phyloP scores from a whole-genome alignment of 2,888 invertebrate genomes.

The Lordiphosa fenestrarum region DNA sequence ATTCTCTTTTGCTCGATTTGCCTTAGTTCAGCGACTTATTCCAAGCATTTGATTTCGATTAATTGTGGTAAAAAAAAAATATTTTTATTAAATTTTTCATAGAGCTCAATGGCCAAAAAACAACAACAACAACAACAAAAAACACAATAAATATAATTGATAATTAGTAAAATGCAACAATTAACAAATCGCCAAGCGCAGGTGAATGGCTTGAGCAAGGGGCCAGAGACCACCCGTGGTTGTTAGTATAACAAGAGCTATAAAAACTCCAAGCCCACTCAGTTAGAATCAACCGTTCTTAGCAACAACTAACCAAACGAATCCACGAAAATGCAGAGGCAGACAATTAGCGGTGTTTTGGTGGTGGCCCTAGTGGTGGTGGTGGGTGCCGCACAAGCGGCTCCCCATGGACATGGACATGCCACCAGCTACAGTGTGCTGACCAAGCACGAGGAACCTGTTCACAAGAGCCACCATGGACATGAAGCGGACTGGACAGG shows the following conservation, averaged over 20 bases:
- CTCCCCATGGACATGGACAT: conserved; percentile 52
- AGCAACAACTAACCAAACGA: conserved; percentile 19
- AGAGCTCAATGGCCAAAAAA: conserved; percentile 39
- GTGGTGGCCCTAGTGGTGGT: conserved; percentile 47
- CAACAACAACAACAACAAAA: too few species aligned
- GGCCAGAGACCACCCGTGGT: conserved; percentile 33
- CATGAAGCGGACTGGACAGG: conserved; percentile 2
- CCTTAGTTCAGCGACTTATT: too few species aligned
- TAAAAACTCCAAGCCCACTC: conserved; percentile 37
- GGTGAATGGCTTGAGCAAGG: conserved; percentile 49
- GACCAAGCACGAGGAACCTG: conserved; percentile 71
- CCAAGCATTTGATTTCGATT: neutral
- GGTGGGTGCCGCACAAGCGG: conserved; percentile 37
- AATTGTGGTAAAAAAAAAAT: conserved; percentile 5
- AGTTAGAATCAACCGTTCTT: conserved; percentile 53
- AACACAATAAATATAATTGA: conserved; percentile 37
- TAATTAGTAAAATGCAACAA: conserved; percentile 36
- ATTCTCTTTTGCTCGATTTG: too few species aligned
- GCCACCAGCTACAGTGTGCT: conserved; percentile 71
- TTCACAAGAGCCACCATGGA: conserved; percentile 31
- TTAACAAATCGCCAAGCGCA: conserved; percentile 43
- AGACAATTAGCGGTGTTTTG: conserved; percentile 43
- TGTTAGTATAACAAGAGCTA: conserved; percentile 22
- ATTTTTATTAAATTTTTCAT: conserved; percentile 36
- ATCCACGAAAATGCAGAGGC: conserved; percentile 41